These are phyloP conservation scores for Smithornis capensis DNA, from an alignment of 2,113 vertebrate species.

Conservation along the genomic window DNA sequence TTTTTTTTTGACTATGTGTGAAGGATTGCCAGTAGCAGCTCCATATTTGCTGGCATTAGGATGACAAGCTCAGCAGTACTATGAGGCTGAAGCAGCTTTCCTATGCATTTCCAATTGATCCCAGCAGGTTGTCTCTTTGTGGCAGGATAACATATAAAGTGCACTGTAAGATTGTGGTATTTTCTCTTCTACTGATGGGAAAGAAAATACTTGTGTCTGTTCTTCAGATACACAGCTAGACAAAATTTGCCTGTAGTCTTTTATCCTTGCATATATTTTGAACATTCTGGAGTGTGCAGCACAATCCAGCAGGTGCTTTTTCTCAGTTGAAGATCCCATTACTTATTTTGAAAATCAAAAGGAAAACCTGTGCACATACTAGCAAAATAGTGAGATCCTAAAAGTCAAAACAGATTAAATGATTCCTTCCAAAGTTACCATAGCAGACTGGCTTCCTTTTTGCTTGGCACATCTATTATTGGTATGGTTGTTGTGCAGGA, in stretches of 20 bases:
- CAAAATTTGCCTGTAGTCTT: not conserved
- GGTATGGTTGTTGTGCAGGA: not conserved
- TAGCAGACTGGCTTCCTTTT: not conserved
- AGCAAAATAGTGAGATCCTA: not conserved
- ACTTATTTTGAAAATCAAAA: not conserved
- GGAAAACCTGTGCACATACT: not conserved
- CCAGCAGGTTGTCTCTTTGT: slow-evolving; percentile 28
- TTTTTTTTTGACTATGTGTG: not conserved
- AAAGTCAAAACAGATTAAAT: not conserved
- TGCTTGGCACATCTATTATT: not conserved
- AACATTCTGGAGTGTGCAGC: not conserved
- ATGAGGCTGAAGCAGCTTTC: not conserved
- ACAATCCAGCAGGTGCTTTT: not conserved
- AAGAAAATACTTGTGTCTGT: not conserved
- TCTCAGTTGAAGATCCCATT: not conserved
- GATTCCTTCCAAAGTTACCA: not conserved
- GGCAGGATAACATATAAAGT: not conserved
- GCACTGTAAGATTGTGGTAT: not conserved
- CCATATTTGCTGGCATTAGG: not conserved
- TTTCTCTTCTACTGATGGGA: not conserved
- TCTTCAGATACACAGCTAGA: not conserved
- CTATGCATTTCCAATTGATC: slow-evolving; percentile 35
- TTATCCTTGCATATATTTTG: not conserved
- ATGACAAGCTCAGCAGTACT: not conserved
- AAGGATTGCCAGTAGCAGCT: not conserved